A percentile compares a stretch with the other conserved stretches of the same genome.
Evolutionary conservation across 1,140 invertebrate genomes (phyloP).

Genomic region (Liolophura sinensis): DNA sequence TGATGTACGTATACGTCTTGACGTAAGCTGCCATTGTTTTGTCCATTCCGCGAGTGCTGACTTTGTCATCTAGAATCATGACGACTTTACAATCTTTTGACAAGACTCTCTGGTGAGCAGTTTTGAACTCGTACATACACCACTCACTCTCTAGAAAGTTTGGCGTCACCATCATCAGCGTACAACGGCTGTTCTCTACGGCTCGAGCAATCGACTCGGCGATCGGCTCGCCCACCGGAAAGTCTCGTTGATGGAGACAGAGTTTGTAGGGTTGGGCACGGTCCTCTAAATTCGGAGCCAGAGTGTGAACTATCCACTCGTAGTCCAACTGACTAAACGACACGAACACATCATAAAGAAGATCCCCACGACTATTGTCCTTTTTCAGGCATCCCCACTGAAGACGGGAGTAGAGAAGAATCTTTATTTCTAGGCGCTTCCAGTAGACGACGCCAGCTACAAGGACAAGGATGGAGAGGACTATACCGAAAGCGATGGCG

Average conservation of each 20-base stretch:
- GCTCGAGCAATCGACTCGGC: slow-evolving; percentile 34
- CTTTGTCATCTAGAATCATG: no score
- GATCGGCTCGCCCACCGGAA: slow-evolving; percentile 32
- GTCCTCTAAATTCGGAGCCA: slow-evolving; percentile 37
- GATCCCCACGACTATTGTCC: slow-evolving; percentile 17
- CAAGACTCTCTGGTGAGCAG: slow-evolving; percentile 29
- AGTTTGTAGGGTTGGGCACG: slow-evolving; percentile 31
- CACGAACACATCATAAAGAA: slow-evolving; percentile 40
- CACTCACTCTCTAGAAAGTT: slow-evolving; percentile 36
- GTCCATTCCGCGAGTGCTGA: no score
- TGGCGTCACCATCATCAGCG: slow-evolving; percentile 35
- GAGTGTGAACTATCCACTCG: slow-evolving; percentile 32
- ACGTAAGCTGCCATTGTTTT: slow-evolving; percentile 65
- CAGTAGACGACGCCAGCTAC: slow-evolving; percentile 19
- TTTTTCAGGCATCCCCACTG: slow-evolving; percentile 25
- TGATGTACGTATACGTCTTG: slow-evolving; percentile 87
- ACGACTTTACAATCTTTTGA: no score
- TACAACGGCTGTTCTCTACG: slow-evolving; percentile 33
- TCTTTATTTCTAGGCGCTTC: slow-evolving; percentile 31
- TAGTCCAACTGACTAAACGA: slow-evolving; percentile 40
- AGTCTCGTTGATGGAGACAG: slow-evolving; percentile 42
- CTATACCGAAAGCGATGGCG: no score
- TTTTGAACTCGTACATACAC: slow-evolving; percentile 42
- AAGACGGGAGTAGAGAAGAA: slow-evolving; percentile 31
- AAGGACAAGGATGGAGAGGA: slow-evolving; percentile 5